phyloP scores from a whole-genome alignment of 2,888 invertebrate genomes.

The Prosapia bicincta region DNA sequence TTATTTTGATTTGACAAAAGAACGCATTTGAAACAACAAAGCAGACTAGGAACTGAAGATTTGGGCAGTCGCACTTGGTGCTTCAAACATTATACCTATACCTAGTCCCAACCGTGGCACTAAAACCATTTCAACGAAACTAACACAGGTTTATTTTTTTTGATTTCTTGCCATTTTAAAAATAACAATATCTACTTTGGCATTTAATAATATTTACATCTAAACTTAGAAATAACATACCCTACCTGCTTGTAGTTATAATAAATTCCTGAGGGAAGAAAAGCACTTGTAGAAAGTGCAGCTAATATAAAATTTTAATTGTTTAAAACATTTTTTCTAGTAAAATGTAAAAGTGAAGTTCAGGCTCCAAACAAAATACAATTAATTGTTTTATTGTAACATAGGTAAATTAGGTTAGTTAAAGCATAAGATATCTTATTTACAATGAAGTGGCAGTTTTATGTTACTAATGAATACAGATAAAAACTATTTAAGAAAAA shows the following conservation, averaged over 20 bases:
- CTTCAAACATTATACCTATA: not conserved
- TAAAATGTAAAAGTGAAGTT: not conserved
- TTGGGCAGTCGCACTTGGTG: conserved; percentile 17
- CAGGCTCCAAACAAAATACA: not conserved
- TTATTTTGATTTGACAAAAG: conserved; percentile 19
- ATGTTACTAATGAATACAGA: too few relatives aligned
- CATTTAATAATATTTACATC: conserved; percentile 13
- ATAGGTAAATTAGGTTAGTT: too few relatives aligned
- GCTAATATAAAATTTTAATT: not conserved
- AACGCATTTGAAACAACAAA: conserved; percentile 19
- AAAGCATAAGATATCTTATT: too few relatives aligned
- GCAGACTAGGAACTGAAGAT: conserved; percentile 16
- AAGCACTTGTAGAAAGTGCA: not conserved
- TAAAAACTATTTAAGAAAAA: too few relatives aligned
- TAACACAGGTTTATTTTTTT: not conserved
- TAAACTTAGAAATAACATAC: conserved; percentile 15
- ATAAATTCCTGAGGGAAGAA: not conserved
- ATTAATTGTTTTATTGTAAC: too few relatives aligned
- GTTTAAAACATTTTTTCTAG: not conserved
- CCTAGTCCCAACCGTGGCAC: not conserved
- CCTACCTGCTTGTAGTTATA: not conserved
- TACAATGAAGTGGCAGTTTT: too few relatives aligned
- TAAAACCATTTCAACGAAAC: not conserved
- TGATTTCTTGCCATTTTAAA: conserved; percentile 4
- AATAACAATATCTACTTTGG: conserved; percentile 7